These are phyloP conservation scores for Nasalis larvatus DNA, from an alignment of 2,113 vertebrate species.

Conservation along the genomic window DNA sequence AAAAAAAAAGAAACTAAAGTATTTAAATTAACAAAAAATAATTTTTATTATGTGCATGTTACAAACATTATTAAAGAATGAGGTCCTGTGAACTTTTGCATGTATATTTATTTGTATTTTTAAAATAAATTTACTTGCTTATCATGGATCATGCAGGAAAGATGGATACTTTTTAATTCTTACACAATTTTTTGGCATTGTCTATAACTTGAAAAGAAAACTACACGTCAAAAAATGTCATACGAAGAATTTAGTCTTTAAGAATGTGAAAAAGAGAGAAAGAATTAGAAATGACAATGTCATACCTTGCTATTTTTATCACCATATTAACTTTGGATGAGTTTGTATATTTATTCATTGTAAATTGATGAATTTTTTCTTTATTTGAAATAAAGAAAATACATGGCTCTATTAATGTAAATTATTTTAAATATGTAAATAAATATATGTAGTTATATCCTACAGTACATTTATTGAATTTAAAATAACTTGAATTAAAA, in stretches of 20 bases:
- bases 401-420: neutral
- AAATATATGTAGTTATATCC: neutral
- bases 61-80: neutral
- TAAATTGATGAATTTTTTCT: neutral
- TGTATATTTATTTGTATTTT: neutral
- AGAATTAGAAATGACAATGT: neutral
- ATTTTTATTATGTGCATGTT: neutral
- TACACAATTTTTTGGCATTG: neutral
- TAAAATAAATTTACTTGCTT: neutral
- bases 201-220: neutral
- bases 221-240: constrained; percentile 49
- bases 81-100: neutral
- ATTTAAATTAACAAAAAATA: neutral
- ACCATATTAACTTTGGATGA: neutral
- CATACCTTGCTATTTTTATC: neutral
- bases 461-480: neutral
- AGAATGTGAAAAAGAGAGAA: too few species aligned
- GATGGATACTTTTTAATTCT: neutral
- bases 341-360: neutral
- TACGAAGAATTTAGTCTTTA: neutral
- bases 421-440: constrained; percentile 4
- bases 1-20: neutral
- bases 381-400: neutral
- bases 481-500: neutral
- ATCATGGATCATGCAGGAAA: neutral